Conservation (phyloP, 2,797 vertebrate genomes). For the Pantherophis alleghaniensis region DNA sequence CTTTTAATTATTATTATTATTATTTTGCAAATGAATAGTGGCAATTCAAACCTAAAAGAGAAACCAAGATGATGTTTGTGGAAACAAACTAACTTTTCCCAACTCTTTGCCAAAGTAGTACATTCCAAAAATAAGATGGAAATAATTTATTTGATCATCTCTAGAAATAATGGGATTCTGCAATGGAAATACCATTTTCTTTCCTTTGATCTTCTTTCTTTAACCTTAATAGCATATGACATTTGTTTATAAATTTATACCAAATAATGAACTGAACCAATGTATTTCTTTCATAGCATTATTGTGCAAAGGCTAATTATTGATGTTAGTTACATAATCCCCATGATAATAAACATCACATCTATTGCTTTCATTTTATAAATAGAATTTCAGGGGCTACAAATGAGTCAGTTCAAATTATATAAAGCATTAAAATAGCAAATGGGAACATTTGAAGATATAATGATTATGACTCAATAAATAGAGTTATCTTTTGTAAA, state of each 20-base stretch:
- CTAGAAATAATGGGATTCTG: neutral
- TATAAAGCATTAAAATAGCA: neutral
- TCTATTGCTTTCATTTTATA: neutral
- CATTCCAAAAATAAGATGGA: neutral
- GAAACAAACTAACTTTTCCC: neutral
- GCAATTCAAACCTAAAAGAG: neutral
- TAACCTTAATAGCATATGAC: neutral
- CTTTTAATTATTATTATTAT: neutral
- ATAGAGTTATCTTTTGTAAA: neutral
- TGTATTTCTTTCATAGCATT: neutral
- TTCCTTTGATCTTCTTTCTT: neutral
- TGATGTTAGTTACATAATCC: fast-evolving
- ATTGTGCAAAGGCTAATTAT: neutral
- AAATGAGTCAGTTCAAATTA: conserved; percentile 7
- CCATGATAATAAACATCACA: neutral
- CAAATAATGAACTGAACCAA: neutral
- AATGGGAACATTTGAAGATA: conserved; percentile 26
- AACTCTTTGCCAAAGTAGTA: neutral
- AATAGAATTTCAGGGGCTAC: neutral
- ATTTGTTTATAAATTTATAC: neutral
- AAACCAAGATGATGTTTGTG: neutral
- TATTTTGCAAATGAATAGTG: neutral
- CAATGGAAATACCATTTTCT: neutral
- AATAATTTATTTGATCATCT: neutral
- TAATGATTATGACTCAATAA: conserved; percentile 2